Evolutionary conservation across 2,888 invertebrate species (phyloP).

Genomic region (Orthosia gothica): DNA sequence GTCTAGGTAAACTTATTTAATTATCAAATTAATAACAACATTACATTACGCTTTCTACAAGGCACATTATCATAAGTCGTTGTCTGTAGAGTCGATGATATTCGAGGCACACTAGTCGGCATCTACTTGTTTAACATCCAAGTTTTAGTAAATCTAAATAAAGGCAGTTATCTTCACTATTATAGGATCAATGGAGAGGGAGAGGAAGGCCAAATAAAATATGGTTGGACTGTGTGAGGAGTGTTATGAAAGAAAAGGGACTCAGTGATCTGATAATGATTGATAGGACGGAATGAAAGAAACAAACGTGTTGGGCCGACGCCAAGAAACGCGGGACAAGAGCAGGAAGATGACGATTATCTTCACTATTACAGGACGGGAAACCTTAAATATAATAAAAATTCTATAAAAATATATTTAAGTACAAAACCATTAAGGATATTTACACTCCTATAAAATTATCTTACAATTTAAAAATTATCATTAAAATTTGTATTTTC

Average conservation of each 20-base stretch:
- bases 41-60: conserved; percentile 70
- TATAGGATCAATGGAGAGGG: conserved; percentile 20
- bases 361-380: conserved; percentile 37
- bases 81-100: conserved; percentile 60
- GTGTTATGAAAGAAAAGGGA: no score
- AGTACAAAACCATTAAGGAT: conserved; percentile 51
- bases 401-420: conserved; percentile 51
- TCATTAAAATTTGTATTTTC: conserved; percentile 40
- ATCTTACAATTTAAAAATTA: conserved; percentile 44
- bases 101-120: conserved; percentile 32
- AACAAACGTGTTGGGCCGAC: no score
- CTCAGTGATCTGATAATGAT: no score
- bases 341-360: conserved; percentile 2
- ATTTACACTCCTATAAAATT: conserved; percentile 64
- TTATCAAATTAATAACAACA: conserved; percentile 67
- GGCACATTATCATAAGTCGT: conserved; percentile 68
- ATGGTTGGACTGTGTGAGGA: no score
- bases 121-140: conserved; percentile 13
- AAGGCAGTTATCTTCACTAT: conserved; percentile 30
- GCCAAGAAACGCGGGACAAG: no score
- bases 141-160: conserved; percentile 11
- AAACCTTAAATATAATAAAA: conserved; percentile 60
- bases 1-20: conserved; percentile 62
- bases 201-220: no score
- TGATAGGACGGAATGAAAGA: no score